Conservation (phyloP, 2,113 vertebrate species). For the Sitta europaea region DNA sequence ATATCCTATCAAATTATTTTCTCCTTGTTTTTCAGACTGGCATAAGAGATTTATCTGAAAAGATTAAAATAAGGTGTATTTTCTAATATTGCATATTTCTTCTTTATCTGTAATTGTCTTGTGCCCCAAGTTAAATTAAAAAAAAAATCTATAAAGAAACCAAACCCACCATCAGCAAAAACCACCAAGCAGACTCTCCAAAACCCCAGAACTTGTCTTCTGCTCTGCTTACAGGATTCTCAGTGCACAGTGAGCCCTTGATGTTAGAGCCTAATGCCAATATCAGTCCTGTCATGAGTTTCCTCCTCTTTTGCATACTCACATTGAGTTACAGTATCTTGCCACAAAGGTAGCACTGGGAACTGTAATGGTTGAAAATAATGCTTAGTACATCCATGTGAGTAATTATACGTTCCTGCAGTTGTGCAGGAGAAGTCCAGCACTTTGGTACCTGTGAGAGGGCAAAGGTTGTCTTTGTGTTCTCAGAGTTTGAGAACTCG, state of each 20-base stretch:
- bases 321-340: not conserved
- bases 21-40: not conserved
- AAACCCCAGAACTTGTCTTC: not conserved
- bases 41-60: not conserved
- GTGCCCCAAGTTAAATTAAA: not conserved
- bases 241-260: not conserved
- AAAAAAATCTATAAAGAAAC: not conserved
- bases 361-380: not conserved
- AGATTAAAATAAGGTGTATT: not conserved
- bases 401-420: not conserved
- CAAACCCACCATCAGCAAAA: not conserved
- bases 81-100: not conserved
- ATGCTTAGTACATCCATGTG: accelerated
- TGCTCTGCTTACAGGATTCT: not conserved
- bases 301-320: not conserved
- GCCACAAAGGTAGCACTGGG: not conserved
- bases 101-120: not conserved
- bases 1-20: not conserved
- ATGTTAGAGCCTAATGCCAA: not conserved
- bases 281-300: not conserved
- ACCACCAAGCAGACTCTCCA: not conserved
- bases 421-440: not conserved
- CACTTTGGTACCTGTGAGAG: not conserved
- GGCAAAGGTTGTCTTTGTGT: not conserved
- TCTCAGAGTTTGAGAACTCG: not conserved